phyloP scores from a whole-genome alignment of 1,140 invertebrate genomes.

The Asbolus verrucosus region DNA sequence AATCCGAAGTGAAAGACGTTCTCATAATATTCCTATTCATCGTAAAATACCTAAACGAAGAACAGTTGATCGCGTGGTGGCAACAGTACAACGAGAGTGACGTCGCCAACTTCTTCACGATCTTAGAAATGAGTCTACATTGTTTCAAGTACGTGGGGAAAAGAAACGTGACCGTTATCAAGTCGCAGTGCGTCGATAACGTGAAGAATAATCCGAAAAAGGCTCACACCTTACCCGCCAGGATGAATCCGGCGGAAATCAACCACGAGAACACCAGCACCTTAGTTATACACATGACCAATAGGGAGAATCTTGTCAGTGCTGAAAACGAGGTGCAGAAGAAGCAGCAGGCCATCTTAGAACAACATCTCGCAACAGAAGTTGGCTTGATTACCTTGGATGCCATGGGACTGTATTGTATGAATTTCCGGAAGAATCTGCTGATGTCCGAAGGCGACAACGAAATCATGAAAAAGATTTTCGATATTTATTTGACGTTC shows the following conservation, averaged over 20 bases:
- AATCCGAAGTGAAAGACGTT: slow-evolving; percentile 86
- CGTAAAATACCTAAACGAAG: slow-evolving; percentile 89
- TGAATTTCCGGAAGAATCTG: slow-evolving; percentile 79
- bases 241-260: slow-evolving; percentile 79
- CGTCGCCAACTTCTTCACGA: slow-evolving; percentile 82
- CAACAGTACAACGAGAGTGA: slow-evolving; percentile 82
- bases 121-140: slow-evolving; percentile 85
- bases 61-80: slow-evolving; percentile 92
- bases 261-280: slow-evolving; percentile 69
- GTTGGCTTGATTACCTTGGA: slow-evolving; percentile 89
- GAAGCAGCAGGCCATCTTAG: slow-evolving; percentile 77
- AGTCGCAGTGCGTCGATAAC: slow-evolving; percentile 65
- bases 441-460: slow-evolving; percentile 80
- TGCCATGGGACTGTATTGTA: slow-evolving; percentile 85
- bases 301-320: slow-evolving; percentile 69
- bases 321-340: slow-evolving; percentile 72
- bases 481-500: slow-evolving; percentile 87
- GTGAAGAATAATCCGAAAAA: slow-evolving; percentile 71
- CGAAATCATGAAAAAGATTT: slow-evolving; percentile 80
- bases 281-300: slow-evolving; percentile 67
- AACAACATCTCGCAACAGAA: slow-evolving; percentile 92
- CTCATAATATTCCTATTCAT: slow-evolving; percentile 92
- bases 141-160: slow-evolving; percentile 91
- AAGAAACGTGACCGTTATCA: slow-evolving; percentile 69
- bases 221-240: slow-evolving; percentile 81